A percentile compares a stretch with the other conserved stretches of the same genome.
These are phyloP conservation scores for Acrocephalus arundinaceus DNA, from an alignment of 2,113 vertebrate species.

Conservation along the genomic window DNA sequence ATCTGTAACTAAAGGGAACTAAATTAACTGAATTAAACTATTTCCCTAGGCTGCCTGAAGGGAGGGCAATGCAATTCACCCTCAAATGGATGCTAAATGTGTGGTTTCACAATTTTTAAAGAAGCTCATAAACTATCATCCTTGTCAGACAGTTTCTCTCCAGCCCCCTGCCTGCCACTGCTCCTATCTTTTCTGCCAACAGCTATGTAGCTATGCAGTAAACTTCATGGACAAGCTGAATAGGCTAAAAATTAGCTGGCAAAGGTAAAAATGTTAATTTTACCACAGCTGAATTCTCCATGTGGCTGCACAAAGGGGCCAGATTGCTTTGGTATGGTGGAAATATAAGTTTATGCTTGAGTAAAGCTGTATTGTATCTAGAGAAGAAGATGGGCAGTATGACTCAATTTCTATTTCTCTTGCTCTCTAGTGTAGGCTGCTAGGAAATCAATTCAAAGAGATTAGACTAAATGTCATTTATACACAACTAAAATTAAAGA, in stretches of 20 bases:
- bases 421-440: not conserved
- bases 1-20: not conserved
- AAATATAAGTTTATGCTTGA: not conserved
- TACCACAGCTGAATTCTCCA: not conserved
- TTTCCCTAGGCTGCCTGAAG: conserved; percentile 9
- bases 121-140: not conserved
- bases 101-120: not conserved
- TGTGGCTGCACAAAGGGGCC: not conserved
- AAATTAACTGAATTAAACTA: conserved; percentile 24
- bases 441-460: not conserved
- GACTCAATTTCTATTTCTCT: not conserved
- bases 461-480: not conserved
- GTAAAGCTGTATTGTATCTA: not conserved
- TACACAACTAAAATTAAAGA: not conserved
- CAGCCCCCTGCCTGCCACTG: not conserved
- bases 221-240: not conserved
- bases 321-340: not conserved
- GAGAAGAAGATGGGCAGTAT: not conserved
- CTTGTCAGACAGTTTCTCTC: not conserved
- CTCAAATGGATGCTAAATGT: not conserved
- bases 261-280: not conserved
- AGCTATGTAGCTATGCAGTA: not conserved
- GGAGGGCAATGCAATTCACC: not conserved
- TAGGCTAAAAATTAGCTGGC: not conserved
- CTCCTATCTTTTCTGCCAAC: not conserved